Conservation (phyloP, 2,797 vertebrate genomes). For the Yasuhikotakia modesta region DNA sequence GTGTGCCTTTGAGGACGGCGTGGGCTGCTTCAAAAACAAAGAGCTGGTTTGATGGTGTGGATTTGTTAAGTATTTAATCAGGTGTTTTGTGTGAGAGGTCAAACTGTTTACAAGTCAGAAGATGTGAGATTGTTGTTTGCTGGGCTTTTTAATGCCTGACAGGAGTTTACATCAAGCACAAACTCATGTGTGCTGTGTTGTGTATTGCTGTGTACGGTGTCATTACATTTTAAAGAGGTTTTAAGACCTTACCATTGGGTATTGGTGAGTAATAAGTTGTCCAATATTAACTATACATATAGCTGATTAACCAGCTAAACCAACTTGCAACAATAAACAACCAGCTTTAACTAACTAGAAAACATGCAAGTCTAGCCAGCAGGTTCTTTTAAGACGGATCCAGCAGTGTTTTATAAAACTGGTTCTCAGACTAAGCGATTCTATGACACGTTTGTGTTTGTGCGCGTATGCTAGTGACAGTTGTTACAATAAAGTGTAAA, state of each 20-base stretch:
- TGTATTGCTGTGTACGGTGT: too few species aligned
- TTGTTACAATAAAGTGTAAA: slow-evolving; percentile 26
- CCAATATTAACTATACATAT: too few species aligned
- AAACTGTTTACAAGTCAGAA: slow-evolving; percentile 21
- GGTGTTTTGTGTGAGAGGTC: slow-evolving; percentile 37
- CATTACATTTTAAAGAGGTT: too few species aligned
- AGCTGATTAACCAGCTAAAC: too few species aligned
- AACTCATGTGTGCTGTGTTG: background rate
- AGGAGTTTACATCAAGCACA: slow-evolving; percentile 19
- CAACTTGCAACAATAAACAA: background rate
- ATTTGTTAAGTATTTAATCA: slow-evolving; percentile 54
- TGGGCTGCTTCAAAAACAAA: slow-evolving; percentile 19
- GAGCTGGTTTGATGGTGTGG: slow-evolving; percentile 48
- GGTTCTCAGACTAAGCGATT: background rate
- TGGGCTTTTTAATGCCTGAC: slow-evolving; percentile 29
- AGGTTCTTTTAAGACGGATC: background rate
- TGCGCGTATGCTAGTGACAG: background rate
- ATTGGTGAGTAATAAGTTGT: background rate
- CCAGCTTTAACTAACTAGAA: background rate
- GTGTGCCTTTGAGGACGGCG: slow-evolving; percentile 25
- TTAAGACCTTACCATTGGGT: background rate
- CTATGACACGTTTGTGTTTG: background rate
- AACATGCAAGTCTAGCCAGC: background rate
- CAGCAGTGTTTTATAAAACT: background rate
- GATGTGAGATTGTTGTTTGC: slow-evolving; percentile 24